Conservation (phyloP, 2,888 invertebrate genomes). For the Stomorhina lunata region DNA sequence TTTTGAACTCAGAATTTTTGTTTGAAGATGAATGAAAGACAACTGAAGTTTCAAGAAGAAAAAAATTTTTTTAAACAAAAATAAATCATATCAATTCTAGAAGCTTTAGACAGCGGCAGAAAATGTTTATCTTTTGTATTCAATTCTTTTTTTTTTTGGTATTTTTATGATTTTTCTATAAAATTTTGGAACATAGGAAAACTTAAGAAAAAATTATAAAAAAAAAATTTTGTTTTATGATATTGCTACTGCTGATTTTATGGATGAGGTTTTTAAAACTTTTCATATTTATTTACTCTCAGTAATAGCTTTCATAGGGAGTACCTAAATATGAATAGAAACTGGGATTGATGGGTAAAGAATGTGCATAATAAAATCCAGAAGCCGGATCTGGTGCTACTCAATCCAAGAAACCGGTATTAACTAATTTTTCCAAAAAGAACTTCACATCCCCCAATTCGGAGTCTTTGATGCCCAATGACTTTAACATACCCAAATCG, state of each 20-base stretch:
- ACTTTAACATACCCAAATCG: conserved; percentile 95
- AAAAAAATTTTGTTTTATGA: not conserved
- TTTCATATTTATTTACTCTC: conserved; percentile 18
- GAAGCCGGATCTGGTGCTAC: conserved; percentile 87
- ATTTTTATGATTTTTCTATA: conserved; percentile 26
- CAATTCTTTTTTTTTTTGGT: conserved; percentile 3
- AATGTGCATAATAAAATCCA: conserved; percentile 85
- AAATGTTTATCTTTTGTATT: conserved; percentile 31
- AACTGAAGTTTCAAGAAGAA: no score
- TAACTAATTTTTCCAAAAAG: conserved; percentile 96
- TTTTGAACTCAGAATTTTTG: not conserved
- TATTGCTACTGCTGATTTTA: not conserved
- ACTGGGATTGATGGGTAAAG: conserved; percentile 85
- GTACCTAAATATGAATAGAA: conserved; percentile 85
- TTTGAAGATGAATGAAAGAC: conserved; percentile 3
- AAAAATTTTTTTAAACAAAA: not conserved
- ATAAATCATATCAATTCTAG: conserved; percentile 40
- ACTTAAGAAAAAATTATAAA: not conserved
- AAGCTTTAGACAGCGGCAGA: conserved; percentile 62
- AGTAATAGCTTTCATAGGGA: conserved; percentile 81
- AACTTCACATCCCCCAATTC: conserved; percentile 97
- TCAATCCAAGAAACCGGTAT: conserved; percentile 97
- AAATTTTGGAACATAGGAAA: not conserved
- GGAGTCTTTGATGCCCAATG: conserved; percentile 96
- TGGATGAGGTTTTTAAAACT: not conserved